These are phyloP conservation scores for Ariopsis seemanni DNA, from an alignment of 2,113 vertebrate species.

Conservation along the genomic window DNA sequence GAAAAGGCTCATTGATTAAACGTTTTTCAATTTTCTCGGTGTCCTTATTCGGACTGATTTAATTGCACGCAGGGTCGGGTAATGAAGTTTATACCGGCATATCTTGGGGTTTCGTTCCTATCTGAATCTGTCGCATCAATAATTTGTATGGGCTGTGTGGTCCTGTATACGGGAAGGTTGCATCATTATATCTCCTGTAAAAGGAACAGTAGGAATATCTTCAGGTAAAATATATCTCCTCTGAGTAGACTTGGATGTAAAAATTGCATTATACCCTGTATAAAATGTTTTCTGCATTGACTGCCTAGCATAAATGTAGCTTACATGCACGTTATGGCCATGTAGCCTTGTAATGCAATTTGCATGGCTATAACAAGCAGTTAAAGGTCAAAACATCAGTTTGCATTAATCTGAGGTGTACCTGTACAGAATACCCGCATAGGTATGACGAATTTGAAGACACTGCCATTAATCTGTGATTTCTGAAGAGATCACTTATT, in stretches of 20 bases:
- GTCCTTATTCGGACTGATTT: not conserved
- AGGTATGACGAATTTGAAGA: not conserved
- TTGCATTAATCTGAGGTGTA: not conserved
- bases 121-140: not conserved
- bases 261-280: not conserved
- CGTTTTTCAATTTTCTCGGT: not conserved
- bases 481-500: not conserved
- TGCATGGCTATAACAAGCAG: not conserved
- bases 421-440: too few species aligned
- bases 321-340: not conserved
- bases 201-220: not conserved
- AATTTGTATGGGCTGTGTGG: not conserved
- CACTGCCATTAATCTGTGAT: not conserved
- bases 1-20: conserved; percentile 13
- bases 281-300: not conserved
- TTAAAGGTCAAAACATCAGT: not conserved
- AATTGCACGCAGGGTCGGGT: not conserved
- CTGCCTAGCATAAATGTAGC: not conserved
- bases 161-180: not conserved
- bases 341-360: not conserved
- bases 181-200: not conserved
- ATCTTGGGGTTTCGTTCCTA: not conserved
- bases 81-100: not conserved
- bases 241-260: not conserved
- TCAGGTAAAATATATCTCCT: not conserved